phyloP scores from a whole-genome alignment of 2,113 vertebrate species.

The Crotalus helleri region DNA sequence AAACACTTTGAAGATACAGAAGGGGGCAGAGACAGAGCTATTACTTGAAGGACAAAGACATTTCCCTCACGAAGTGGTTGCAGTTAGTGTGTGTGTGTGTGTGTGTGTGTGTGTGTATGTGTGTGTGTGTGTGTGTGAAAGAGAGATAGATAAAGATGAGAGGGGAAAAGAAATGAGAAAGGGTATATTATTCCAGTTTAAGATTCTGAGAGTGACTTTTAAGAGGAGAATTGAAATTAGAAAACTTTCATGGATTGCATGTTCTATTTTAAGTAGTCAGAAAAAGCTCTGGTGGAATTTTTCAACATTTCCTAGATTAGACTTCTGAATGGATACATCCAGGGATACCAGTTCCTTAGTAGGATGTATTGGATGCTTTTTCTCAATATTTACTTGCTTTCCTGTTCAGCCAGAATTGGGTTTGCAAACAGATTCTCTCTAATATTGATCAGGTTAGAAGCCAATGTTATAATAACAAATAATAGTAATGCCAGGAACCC shows the following conservation, averaged over 20 bases:
- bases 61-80: neutral
- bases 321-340: neutral
- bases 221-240: neutral
- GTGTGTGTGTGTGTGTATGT: neutral
- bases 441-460: neutral
- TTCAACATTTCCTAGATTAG: neutral
- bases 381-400: neutral
- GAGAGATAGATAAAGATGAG: neutral
- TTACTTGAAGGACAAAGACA: neutral
- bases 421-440: neutral
- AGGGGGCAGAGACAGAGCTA: neutral
- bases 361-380: neutral
- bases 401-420: neutral
- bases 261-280: neutral
- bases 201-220: neutral
- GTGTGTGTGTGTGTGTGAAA: neutral
- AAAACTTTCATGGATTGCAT: neutral
- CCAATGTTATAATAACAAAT: neutral
- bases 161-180: neutral
- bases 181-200: neutral
- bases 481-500: neutral
- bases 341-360: neutral
- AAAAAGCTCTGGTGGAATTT: neutral
- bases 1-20: neutral
- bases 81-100: neutral